Evolutionary conservation across 1,140 invertebrate genomes (phyloP).

Genomic region (Caenorhabditis briggsae): DNA sequence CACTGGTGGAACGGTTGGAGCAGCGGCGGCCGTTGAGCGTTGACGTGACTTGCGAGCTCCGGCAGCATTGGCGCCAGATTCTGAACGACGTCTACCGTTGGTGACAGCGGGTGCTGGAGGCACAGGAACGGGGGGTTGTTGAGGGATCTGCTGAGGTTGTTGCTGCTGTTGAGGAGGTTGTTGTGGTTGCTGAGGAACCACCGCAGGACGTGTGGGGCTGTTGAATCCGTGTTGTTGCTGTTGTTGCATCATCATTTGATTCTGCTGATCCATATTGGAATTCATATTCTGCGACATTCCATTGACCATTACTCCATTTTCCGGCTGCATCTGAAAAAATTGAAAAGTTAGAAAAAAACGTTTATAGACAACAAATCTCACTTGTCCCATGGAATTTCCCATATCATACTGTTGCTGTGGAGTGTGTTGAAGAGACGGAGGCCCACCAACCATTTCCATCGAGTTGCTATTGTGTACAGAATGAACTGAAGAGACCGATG

Average conservation of each 20-base stretch:
- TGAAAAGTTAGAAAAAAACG: not conserved
- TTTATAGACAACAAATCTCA: not conserved
- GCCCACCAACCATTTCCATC: conserved; percentile 44
- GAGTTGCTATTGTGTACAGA: conserved; percentile 28
- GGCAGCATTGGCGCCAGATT: not conserved
- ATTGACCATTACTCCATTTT: not conserved
- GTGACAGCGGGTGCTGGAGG: not conserved
- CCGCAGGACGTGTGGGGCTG: not conserved
- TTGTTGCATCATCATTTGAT: conserved; percentile 11
- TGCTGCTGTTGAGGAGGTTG: not conserved
- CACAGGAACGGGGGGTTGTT: not conserved
- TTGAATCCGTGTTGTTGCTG: conserved; percentile 17
- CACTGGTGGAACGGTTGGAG: not conserved
- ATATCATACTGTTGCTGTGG: conserved; percentile 46
- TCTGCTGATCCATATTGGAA: conserved; percentile 3
- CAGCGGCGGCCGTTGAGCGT: not conserved
- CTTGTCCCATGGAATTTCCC: conserved; percentile 17
- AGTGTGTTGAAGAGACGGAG: conserved; percentile 3
- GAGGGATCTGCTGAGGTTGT: not conserved
- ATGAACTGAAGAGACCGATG: conserved; percentile 1
- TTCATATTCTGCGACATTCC: not conserved
- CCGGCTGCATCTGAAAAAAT: not conserved
- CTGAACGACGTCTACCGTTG: not conserved
- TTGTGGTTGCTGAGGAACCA: not conserved
- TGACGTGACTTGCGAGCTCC: not conserved